Conservation (phyloP, 2,888 invertebrate genomes). For the Oxyteleia sp. region DNA sequence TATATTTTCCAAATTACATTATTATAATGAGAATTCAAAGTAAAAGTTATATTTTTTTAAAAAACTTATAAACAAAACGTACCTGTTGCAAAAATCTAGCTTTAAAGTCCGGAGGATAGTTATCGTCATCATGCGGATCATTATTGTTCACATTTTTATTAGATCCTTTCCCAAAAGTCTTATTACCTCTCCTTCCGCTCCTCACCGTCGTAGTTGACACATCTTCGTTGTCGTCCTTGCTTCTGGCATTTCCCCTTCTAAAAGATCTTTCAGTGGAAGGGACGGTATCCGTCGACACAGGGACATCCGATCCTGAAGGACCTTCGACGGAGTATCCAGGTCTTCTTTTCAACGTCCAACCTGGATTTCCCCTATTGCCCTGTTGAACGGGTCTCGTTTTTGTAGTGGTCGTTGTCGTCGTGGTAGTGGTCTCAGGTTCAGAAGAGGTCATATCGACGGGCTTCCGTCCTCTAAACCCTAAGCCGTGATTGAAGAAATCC, state of each 20-base stretch:
- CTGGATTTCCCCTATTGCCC: constrained; percentile 79
- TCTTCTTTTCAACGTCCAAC: constrained; percentile 83
- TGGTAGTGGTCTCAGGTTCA: constrained; percentile 27
- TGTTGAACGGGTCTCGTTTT: constrained; percentile 41
- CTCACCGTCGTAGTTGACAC: no score
- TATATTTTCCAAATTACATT: no score
- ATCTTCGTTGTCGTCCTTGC: no score
- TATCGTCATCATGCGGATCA: no score
- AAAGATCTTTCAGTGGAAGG: constrained; percentile 50
- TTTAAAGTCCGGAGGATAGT: no score
- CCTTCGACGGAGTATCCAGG: constrained; percentile 72
- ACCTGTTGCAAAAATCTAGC: no score
- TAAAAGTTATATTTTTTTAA: no score
- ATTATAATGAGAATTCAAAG: no score
- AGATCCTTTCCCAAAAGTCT: no score
- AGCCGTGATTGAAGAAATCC: constrained; percentile 83
- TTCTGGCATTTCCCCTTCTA: constrained; percentile 74
- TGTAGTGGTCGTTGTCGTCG: constrained; percentile 44
- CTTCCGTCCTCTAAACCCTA: constrained; percentile 84
- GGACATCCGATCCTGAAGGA: constrained; percentile 25
- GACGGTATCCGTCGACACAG: constrained; percentile 15
- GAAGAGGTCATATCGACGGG: constrained; percentile 39
- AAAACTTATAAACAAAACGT: no score
- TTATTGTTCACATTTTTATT: no score
- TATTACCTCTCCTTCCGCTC: no score